Base-by-base conservation (phyloP, 1,140 invertebrate genomes). In the Platyura marginata region DNA sequence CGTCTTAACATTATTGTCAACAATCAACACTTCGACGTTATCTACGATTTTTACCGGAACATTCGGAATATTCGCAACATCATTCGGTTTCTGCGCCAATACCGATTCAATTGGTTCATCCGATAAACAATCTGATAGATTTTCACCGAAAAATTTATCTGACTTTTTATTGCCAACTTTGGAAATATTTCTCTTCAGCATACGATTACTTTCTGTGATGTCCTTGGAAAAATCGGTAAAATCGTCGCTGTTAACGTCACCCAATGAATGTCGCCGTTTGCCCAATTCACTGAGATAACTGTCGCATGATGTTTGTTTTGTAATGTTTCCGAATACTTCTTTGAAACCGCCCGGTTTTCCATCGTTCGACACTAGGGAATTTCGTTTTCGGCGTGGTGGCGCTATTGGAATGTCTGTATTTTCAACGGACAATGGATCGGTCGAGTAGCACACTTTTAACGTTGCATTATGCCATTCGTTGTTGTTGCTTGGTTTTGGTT, bases 81-180 rank as follows among this genome's bases (percentile, higher is more conserved):
- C n/a, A n/a, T n/a, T n/a, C n/a, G n/a, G n/a, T n/a, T n/a, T n/a
- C n/a, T n/a, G n/a, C n/a, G n/a, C n/a, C n/a, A n/a, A n/a, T n/a
- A n/a, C n/a, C n/a, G n/a, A n/a, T n/a, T n/a, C n/a, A 3, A 40
- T 11, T 23, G 38, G 38, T 22, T 38, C 20, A 38, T 44, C 23
- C 3, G 21, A 25, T 22, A 39, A 23, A 29, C 21, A 44, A 44
- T 44, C 43, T 9, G 43, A 38, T 13, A 44, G 13, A 32, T 33
- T 44, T 39, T 44, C 43, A n/a, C 43, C 43, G 16, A 44, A 39
- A 33, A 44, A 44, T 44, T 44, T 44, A 23, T 44, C 43, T 2
- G 43, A 44, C 19, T 44, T 44, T 32, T 38, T 44, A 15, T 44
- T 44, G 32, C 43, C 43, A 34, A 44, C 37, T 19, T 38, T 22